phyloP scores from a whole-genome alignment of 1,140 invertebrate species.

The Dreissena rostriformis region DNA sequence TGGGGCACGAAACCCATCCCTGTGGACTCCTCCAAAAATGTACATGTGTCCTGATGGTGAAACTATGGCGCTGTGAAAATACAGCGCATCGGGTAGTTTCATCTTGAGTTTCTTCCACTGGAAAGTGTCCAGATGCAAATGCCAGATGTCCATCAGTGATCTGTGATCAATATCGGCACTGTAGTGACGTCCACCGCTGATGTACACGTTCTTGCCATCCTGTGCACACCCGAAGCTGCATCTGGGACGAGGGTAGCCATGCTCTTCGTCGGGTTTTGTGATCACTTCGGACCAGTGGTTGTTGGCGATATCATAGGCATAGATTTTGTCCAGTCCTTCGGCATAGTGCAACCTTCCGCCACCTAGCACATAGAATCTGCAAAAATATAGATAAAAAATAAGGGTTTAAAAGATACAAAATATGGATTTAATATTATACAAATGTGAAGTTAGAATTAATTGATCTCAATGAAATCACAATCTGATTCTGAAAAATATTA shows the following conservation, averaged over 20 bases:
- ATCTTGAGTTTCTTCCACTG: conserved; percentile 55
- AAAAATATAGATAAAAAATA: not conserved
- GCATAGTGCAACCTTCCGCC: conserved; percentile 58
- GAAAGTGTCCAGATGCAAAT: conserved; percentile 50
- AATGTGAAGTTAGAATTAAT: too few relatives aligned
- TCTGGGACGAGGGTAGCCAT: conserved; percentile 53
- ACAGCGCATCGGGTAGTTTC: conserved; percentile 54
- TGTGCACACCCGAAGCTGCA: conserved; percentile 62
- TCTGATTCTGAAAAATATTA: not conserved
- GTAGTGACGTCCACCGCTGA: conserved; percentile 60
- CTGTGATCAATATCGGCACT: conserved; percentile 10
- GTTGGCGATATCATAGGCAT: conserved; percentile 41
- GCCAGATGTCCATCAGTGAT: conserved; percentile 59
- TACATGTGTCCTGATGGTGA: conserved; percentile 62
- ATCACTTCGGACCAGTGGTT: conserved; percentile 51
- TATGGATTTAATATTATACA: too few relatives aligned
- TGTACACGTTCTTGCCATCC: conserved; percentile 54
- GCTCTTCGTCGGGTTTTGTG: conserved; percentile 31
- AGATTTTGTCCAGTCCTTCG: conserved; percentile 54
- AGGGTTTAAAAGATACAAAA: too few relatives aligned
- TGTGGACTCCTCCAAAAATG: conserved; percentile 61
- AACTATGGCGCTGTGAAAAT: conserved; percentile 55
- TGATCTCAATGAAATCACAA: not conserved
- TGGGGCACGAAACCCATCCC: conserved; percentile 41
- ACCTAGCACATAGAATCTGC: conserved; percentile 61